phyloP scores from a whole-genome alignment of 2,888 invertebrate genomes.

The Drosophila seclusa region DNA sequence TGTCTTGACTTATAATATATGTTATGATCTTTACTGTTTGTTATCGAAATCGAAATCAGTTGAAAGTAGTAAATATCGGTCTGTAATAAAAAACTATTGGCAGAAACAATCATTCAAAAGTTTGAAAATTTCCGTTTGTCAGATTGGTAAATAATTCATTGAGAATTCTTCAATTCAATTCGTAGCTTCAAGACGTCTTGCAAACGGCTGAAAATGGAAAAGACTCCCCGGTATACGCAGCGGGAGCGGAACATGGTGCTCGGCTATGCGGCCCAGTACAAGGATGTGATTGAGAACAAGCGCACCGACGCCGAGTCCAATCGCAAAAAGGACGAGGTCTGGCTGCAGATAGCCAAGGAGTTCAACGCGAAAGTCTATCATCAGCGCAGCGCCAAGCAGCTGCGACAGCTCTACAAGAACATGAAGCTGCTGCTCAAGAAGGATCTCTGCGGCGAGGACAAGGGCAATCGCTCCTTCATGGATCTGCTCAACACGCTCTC shows the following conservation, averaged over 20 bases:
- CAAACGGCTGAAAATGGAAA: constrained; percentile 84
- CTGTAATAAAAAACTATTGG: no score
- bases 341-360: constrained; percentile 84
- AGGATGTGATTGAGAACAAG: constrained; percentile 84
- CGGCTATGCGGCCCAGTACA: constrained; percentile 84
- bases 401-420: constrained; percentile 84
- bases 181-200: constrained; percentile 83
- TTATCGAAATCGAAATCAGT: not conserved
- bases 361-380: constrained; percentile 84
- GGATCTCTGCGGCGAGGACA: constrained; percentile 83
- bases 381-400: constrained; percentile 84
- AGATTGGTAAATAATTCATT: not conserved
- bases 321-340: constrained; percentile 84
- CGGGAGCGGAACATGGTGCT: constrained; percentile 85
- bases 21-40: no score
- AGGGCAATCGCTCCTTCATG: constrained; percentile 83
- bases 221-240: constrained; percentile 84
- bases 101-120: no score
- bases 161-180: not conserved
- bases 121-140: not conserved
- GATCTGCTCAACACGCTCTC: constrained; percentile 84
- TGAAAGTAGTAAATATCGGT: not conserved
- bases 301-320: constrained; percentile 84
- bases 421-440: constrained; percentile 84
- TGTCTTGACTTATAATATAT: not conserved